Evolutionary conservation across 2,113 vertebrate species (phyloP).

Genomic region (Myodes glareolus): DNA sequence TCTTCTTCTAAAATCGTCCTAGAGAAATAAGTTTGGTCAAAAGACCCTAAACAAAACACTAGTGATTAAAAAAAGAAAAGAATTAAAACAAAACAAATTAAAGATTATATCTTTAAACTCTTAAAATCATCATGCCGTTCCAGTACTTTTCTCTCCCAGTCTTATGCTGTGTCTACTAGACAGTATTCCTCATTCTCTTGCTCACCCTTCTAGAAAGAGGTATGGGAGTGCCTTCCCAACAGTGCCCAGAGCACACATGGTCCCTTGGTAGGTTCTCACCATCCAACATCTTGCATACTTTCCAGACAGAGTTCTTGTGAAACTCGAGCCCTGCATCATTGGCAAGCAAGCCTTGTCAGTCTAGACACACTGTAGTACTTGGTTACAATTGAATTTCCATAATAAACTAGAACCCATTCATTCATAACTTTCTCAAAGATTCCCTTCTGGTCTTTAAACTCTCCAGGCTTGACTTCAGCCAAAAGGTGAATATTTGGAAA

Average conservation of each 20-base stretch:
- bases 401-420: slow-evolving; percentile 78
- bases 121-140: not conserved
- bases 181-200: not conserved
- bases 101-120: not conserved
- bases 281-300: slow-evolving; percentile 39
- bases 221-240: not conserved
- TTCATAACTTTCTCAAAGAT: slow-evolving; percentile 78
- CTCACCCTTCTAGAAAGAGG: not conserved
- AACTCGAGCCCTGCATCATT: slow-evolving; percentile 67
- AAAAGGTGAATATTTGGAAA: slow-evolving; percentile 81
- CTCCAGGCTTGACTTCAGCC: slow-evolving; percentile 63
- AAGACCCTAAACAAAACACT: not conserved
- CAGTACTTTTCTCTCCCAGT: not conserved
- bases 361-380: slow-evolving; percentile 79
- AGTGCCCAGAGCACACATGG: slow-evolving; percentile 36
- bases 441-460: slow-evolving; percentile 70
- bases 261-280: slow-evolving; percentile 38
- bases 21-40: not conserved
- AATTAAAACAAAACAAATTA: not conserved
- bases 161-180: not conserved
- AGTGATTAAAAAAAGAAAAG: not conserved
- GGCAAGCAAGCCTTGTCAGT: slow-evolving; percentile 63
- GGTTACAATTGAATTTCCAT: slow-evolving; percentile 78
- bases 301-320: slow-evolving; percentile 71
- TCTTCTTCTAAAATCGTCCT: not conserved